Conservation (phyloP, 2,113 vertebrate species). For the Lycaon pictus region DNA sequence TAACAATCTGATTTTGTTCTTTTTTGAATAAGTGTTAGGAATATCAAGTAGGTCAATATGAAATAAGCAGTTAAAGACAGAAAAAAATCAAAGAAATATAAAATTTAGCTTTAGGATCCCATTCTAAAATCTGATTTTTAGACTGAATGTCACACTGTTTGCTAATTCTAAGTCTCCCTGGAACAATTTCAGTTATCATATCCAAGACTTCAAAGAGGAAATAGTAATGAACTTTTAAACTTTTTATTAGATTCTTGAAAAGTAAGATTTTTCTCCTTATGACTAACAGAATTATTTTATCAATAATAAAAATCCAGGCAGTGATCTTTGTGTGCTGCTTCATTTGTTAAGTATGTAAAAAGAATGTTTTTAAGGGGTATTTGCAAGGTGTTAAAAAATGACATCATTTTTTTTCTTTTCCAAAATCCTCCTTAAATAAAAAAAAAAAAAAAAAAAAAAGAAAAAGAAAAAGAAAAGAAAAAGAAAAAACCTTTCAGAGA, state of each 20-base stretch:
- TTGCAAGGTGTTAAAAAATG: background rate
- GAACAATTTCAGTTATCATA: background rate
- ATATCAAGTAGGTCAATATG: background rate
- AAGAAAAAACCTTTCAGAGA: background rate
- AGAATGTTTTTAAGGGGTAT: background rate
- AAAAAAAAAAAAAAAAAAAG: no score
- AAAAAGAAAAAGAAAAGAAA: no score
- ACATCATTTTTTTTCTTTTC: background rate
- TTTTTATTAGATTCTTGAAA: conserved; percentile 32
- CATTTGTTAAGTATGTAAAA: background rate
- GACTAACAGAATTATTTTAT: background rate
- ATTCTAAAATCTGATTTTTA: conserved; percentile 19
- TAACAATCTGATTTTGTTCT: conserved; percentile 8
- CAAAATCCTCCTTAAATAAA: background rate
- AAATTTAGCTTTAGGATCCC: background rate
- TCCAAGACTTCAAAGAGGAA: conserved; percentile 28
- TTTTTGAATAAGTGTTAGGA: background rate
- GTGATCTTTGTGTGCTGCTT: background rate
- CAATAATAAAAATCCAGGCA: conserved; percentile 10
- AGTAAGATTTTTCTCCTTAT: conserved; percentile 26
- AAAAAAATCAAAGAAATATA: background rate
- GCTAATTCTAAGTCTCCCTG: background rate
- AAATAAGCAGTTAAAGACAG: background rate
- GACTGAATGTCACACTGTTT: background rate
- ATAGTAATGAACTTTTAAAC: conserved; percentile 9